These are phyloP conservation scores for Silurus aristotelis DNA, from an alignment of 2,797 vertebrate genomes.

Conservation along the genomic window DNA sequence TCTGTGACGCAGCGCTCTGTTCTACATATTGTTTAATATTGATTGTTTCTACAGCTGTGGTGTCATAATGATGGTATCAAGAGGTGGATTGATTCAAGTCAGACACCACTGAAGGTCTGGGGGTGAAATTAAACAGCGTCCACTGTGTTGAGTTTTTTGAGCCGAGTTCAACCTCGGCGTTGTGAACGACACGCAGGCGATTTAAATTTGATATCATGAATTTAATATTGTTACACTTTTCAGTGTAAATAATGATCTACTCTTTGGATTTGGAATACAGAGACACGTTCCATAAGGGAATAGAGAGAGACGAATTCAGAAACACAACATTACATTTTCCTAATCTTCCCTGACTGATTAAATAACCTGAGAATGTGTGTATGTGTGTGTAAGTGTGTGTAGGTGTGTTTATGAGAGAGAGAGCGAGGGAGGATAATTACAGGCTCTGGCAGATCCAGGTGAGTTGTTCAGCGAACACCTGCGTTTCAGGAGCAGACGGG, in stretches of 20 bases:
- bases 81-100: too few species aligned
- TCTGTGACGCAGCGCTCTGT: too few species aligned
- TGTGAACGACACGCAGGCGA: neutral
- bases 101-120: too few species aligned
- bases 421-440: conserved; percentile 41
- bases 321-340: neutral
- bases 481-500: neutral
- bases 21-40: too few species aligned
- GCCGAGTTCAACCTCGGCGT: neutral
- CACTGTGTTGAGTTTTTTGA: too few species aligned
- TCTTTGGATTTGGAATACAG: neutral
- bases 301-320: neutral
- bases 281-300: neutral
- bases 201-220: neutral
- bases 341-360: neutral
- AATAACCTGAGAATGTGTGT: neutral
- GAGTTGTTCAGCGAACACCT: conserved; percentile 20
- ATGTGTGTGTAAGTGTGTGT: neutral
- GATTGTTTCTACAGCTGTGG: too few species aligned
- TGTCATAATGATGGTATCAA: too few species aligned
- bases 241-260: neutral
- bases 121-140: too few species aligned
- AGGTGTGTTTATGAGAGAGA: neutral
- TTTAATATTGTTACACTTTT: neutral
- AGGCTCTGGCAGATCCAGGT: conserved; percentile 21